Percentiles rank a stretch among this genome's conserved stretches.
phyloP scores from a whole-genome alignment of 2,797 vertebrate species.

The Tadarida brasiliensis region DNA sequence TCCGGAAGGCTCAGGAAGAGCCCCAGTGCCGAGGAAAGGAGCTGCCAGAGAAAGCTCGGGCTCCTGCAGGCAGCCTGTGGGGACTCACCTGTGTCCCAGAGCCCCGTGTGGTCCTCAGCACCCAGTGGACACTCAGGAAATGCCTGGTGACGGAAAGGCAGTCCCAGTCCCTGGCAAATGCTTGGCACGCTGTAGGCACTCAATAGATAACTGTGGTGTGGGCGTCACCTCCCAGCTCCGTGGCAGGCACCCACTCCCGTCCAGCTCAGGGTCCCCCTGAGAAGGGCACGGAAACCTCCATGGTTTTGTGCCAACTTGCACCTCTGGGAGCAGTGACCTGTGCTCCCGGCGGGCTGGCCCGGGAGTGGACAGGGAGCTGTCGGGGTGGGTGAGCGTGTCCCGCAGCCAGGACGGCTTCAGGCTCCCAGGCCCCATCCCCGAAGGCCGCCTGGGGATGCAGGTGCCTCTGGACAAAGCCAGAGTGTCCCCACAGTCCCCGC shows the following conservation, averaged over 20 bases:
- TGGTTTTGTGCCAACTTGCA: fast-evolving
- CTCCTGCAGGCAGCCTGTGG: no score
- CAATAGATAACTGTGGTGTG: not conserved
- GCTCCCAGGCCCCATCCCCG: not conserved
- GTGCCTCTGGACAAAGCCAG: not conserved
- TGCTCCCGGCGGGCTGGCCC: not conserved
- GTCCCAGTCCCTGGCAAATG: not conserved
- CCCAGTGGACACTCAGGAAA: not conserved
- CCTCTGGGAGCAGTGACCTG: not conserved
- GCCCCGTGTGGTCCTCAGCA: not conserved
- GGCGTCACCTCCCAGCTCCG: not conserved
- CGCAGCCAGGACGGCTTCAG: not conserved
- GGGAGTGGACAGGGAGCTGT: not conserved
- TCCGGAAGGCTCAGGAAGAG: not conserved
- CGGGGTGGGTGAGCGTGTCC: not conserved
- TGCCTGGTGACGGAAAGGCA: not conserved
- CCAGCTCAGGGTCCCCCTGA: not conserved
- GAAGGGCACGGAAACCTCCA: not conserved
- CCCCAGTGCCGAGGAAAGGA: not conserved
- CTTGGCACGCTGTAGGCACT: not conserved
- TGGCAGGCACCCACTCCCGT: fast-evolving
- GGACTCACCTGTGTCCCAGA: not conserved
- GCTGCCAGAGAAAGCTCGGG: not conserved
- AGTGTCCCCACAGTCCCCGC: not conserved
- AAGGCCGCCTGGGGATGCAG: not conserved